phyloP scores from a whole-genome alignment of 1,140 invertebrate genomes.

The Dinothrombium tinctorium region DNA sequence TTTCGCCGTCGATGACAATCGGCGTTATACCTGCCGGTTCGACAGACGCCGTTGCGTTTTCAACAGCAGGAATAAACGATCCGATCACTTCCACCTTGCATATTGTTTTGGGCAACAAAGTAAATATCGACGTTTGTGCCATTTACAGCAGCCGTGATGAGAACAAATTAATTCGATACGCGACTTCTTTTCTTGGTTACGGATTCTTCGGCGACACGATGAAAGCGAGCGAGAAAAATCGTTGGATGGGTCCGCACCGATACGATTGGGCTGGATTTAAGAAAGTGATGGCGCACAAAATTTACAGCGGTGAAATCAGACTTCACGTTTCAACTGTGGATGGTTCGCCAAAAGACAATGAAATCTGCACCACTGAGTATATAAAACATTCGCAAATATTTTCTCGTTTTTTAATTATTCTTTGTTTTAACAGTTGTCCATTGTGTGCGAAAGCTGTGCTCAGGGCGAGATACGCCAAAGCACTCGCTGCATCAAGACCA shows the following conservation, averaged over 20 bases:
- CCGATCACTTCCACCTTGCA: constrained; percentile 51
- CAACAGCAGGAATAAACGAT: constrained; percentile 48
- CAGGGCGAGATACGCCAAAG: background rate
- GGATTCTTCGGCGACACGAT: constrained; percentile 69
- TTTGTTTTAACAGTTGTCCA: constrained; percentile 10
- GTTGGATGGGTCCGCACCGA: constrained; percentile 68
- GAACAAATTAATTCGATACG: constrained; percentile 37
- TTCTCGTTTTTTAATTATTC: background rate
- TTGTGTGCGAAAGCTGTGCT: constrained; percentile 10
- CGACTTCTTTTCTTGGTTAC: constrained; percentile 57
- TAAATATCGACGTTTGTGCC: constrained; percentile 39
- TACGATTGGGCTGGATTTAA: constrained; percentile 60
- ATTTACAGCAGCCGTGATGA: constrained; percentile 32
- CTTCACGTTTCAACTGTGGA: constrained; percentile 22
- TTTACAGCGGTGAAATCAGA: constrained; percentile 43
- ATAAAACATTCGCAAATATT: constrained; percentile 8
- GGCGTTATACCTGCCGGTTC: constrained; percentile 43
- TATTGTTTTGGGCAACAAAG: constrained; percentile 39
- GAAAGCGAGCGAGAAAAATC: constrained; percentile 48
- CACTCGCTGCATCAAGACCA: constrained; percentile 1
- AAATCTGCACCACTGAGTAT: constrained; percentile 20
- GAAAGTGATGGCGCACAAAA: constrained; percentile 38
- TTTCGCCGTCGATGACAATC: constrained; percentile 18
- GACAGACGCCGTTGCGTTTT: constrained; percentile 17
- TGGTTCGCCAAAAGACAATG: constrained; percentile 19